These are phyloP conservation scores for Malurus cyaneus DNA, from an alignment of 2,113 vertebrate genomes.

Conservation along the genomic window DNA sequence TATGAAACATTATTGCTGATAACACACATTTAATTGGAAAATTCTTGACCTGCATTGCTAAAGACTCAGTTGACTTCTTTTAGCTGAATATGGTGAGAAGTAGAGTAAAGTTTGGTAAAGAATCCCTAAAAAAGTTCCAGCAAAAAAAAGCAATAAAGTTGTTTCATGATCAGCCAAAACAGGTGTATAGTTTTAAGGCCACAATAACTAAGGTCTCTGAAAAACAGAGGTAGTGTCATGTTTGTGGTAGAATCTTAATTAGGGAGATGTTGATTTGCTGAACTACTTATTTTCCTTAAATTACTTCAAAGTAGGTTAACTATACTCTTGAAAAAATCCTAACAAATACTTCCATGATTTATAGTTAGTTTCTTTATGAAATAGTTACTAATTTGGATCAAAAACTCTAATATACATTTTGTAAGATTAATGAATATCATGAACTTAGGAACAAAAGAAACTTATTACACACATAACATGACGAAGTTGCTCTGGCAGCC, in stretches of 20 bases:
- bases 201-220: neutral
- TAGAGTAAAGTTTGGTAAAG: neutral
- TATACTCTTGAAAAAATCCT: neutral
- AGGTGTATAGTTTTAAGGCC: neutral
- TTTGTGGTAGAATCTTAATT: neutral
- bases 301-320: neutral
- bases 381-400: neutral
- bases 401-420: neutral
- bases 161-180: neutral
- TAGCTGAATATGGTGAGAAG: neutral
- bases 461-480: neutral
- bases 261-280: neutral
- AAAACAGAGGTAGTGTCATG: neutral
- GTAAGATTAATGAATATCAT: neutral
- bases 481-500: neutral
- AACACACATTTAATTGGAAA: neutral
- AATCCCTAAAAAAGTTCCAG: neutral
- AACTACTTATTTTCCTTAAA: neutral
- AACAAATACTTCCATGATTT: neutral
- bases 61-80: neutral
- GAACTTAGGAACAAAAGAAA: neutral
- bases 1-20: neutral
- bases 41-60: neutral
- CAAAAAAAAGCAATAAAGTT: neutral
- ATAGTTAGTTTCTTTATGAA: neutral